Evolutionary conservation across 2,113 vertebrate species (phyloP), one percentile per base, ranked within the genome.

Genomic region (Cavia aperea): DNA sequence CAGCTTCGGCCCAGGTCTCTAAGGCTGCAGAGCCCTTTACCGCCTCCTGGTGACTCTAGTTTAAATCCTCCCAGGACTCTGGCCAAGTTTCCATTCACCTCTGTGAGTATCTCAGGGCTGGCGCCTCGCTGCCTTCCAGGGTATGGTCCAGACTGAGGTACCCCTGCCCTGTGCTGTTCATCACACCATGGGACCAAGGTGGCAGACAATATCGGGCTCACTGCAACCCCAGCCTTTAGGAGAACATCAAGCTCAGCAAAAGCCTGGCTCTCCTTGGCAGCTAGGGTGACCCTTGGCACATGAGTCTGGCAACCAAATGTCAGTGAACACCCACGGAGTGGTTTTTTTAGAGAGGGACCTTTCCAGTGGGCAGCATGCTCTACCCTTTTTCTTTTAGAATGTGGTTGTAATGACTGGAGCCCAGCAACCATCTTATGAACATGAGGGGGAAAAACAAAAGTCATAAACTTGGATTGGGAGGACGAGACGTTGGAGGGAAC

Each of bases 1-100:
- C 60, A 62, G 84, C 39, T 62, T 72, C 78, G 62, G 26, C 46
- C 58, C 23, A 16, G 85, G 49, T 9, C 81, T 75, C 77, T 12
- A 36, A 86, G 75, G 31, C 75, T 75, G 36, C 26, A 81, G n/a
- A 39, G 26, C 79, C 21, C 33, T 33, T 46, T 19, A 70, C 21
- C 16, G 2, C 46, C 62, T 88, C 29, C 68, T 43, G 49, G 77
- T 83, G 75, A 83, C 83, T 88, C 78, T 56, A 68, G 56, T 82
- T 93, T 94, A 84, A 83, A 51, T 83, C 70, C 63, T 65, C 58
- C 43, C 11, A 3, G 73, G 60, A 36, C 72, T 93, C 77, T 62
- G 79, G 65, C 33, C 31, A 88, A 92, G 58, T 81, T 54, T n/a
- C 43, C 70, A 23, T 58, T 81, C 63, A 91, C 13, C 23, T 92